Percentiles rank a stretch among this genome's conserved stretches.
phyloP scores from a whole-genome alignment of 1,140 invertebrate species.

The Oppia nitens region DNA sequence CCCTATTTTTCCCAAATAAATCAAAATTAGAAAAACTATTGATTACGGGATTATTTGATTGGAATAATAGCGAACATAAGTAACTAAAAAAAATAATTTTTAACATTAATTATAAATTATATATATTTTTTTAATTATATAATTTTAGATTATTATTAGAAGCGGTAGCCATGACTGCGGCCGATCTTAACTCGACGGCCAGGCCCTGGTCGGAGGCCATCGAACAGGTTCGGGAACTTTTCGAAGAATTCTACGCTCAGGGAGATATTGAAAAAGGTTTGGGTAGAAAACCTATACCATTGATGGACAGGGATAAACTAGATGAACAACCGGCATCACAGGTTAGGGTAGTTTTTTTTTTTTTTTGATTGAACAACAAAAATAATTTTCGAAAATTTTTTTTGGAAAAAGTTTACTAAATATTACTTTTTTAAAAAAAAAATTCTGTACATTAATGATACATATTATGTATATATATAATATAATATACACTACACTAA shows the following conservation, averaged over 20 bases:
- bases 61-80: conserved; percentile 44
- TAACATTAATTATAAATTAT: neutral
- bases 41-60: conserved; percentile 39
- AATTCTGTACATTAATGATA: too few species aligned
- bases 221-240: conserved; percentile 60
- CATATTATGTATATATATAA: too few species aligned
- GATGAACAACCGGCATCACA: conserved; percentile 54
- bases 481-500: too few species aligned
- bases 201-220: conserved; percentile 70
- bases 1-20: conserved; percentile 58
- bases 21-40: conserved; percentile 42
- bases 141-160: conserved; percentile 37
- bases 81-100: conserved; percentile 18
- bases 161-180: conserved; percentile 60
- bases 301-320: conserved; percentile 60
- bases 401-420: too few species aligned
- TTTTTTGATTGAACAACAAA: too few species aligned
- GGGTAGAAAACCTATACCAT: conserved; percentile 50
- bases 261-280: conserved; percentile 50
- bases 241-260: conserved; percentile 69
- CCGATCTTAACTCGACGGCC: conserved; percentile 60
- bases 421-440: too few species aligned
- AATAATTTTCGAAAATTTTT: too few species aligned
- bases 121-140: too few species aligned
- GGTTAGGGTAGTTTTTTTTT: too few species aligned